Evolutionary conservation across 2,113 vertebrate species (phyloP), one percentile per base, ranked within the genome.

Genomic region (Balaenoptera acutorostrata): DNA sequence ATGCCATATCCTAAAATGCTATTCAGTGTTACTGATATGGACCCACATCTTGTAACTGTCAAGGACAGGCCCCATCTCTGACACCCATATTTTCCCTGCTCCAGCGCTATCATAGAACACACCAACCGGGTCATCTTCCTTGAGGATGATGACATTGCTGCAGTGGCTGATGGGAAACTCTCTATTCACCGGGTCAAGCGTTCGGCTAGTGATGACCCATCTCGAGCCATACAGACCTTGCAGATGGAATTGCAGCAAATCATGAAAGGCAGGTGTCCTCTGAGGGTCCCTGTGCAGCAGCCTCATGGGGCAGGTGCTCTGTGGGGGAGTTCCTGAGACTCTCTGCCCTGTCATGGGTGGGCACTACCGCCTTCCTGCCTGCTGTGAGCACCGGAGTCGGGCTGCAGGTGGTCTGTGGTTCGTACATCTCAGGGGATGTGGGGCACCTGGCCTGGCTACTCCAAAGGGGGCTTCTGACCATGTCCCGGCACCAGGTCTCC

Each of bases 211-310:
- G 99, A 99, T 18, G 99, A 99, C 93, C 99, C 99, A 7, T 99
- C 99, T 82, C 98, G 99, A 95, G 99, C 99, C 63, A 99, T 99
- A 95, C 99, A 99, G 98, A 99, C 99, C 69, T 98, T 99, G 93
- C 99, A 99, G 98, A 99, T 99, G 99, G 99, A 99, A 97, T 66
- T 99, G 90, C 99, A 99, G 96, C 99, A 99, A 97, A 99, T 99
- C 98, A 99, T 99, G 99, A 99, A 99, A 99, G 99, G 99, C 99
- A 92, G 86, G 98, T 88, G 49, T 86, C 81, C 46, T 61, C 75
- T 4, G 23, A 36, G 77, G 46, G 39, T 46, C 49, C 12, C 0
- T 23, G 21, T 57, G 21, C 31, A 49, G 63, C 14, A 41, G 44
- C 29, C 64, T 36, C 5, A 29, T 17, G 63, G 46, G 27, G 36